These are phyloP conservation scores for Nylanderia fulva DNA, from an alignment of 1,140 invertebrate genomes.

Conservation along the genomic window DNA sequence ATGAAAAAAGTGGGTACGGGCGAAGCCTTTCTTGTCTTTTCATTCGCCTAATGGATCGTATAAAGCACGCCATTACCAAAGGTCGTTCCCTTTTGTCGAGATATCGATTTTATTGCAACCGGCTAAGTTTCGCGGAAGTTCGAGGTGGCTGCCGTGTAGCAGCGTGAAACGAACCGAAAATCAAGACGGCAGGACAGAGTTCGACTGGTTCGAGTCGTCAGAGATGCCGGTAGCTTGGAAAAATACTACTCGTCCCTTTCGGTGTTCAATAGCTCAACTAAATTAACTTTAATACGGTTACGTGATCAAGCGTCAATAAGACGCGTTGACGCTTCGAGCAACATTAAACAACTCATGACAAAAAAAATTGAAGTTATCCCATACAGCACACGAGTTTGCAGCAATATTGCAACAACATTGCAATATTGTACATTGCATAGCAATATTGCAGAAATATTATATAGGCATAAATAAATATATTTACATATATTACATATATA, in stretches of 20 bases:
- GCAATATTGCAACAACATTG: no score
- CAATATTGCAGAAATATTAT: no score
- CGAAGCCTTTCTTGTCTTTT: slow-evolving; percentile 58
- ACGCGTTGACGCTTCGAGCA: background rate
- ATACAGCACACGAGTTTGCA: no score
- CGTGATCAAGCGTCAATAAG: slow-evolving; percentile 33
- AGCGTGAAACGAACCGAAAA: slow-evolving; percentile 46
- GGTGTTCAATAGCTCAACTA: slow-evolving; percentile 17
- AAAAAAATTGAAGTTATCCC: slow-evolving; percentile 29
- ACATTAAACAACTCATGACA: background rate
- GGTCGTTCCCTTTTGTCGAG: slow-evolving; percentile 55
- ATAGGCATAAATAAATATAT: no score
- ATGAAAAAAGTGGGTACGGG: slow-evolving; percentile 27
- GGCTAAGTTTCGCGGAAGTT: slow-evolving; percentile 53
- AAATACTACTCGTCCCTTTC: slow-evolving; percentile 10
- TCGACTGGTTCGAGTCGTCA: slow-evolving; percentile 30
- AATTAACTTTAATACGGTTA: slow-evolving; percentile 39
- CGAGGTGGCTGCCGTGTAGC: background rate
- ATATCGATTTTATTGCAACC: slow-evolving; percentile 67
- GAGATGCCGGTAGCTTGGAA: slow-evolving; percentile 8
- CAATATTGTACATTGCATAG: no score
- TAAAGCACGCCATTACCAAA: slow-evolving; percentile 56
- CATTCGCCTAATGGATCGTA: slow-evolving; percentile 70
- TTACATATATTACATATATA: no score
- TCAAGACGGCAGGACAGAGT: slow-evolving; percentile 24